Percentiles rank a stretch among this genome's conserved stretches.
phyloP scores from a whole-genome alignment of 2,797 vertebrate genomes.

The Phoeniculus purpureus region DNA sequence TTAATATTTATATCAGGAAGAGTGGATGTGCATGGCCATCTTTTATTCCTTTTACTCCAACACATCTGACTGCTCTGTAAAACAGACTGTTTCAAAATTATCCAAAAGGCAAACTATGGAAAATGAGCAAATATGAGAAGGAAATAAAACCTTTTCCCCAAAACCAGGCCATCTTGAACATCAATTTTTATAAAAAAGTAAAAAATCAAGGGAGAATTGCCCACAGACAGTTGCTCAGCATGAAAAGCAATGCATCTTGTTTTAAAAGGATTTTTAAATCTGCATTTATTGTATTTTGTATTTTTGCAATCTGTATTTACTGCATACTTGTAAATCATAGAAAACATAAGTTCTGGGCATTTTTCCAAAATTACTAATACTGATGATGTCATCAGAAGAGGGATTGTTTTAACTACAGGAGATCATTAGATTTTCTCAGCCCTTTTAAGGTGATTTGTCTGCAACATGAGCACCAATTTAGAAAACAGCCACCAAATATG shows the following conservation, averaged over 20 bases:
- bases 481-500: constrained; percentile 47
- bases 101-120: neutral
- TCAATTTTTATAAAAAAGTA: neutral
- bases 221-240: neutral
- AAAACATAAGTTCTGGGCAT: constrained; percentile 52
- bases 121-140: neutral
- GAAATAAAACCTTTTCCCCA: neutral
- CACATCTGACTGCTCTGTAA: neutral
- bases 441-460: constrained; percentile 59
- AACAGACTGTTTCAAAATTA: neutral
- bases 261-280: neutral
- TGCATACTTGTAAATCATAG: constrained; percentile 15
- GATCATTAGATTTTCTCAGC: constrained; percentile 49
- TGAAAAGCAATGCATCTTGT: neutral
- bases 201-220: neutral
- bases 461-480: constrained; percentile 13
- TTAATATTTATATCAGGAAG: neutral
- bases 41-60: neutral
- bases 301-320: constrained; percentile 30
- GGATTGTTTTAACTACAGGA: constrained; percentile 51
- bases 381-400: constrained; percentile 43
- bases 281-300: constrained; percentile 10
- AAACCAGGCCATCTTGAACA: neutral
- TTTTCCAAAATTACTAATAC: constrained; percentile 51
- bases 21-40: neutral